Evolutionary conservation across 2,888 invertebrate species (phyloP).

Genomic region (Cheiracanthium punctorium): DNA sequence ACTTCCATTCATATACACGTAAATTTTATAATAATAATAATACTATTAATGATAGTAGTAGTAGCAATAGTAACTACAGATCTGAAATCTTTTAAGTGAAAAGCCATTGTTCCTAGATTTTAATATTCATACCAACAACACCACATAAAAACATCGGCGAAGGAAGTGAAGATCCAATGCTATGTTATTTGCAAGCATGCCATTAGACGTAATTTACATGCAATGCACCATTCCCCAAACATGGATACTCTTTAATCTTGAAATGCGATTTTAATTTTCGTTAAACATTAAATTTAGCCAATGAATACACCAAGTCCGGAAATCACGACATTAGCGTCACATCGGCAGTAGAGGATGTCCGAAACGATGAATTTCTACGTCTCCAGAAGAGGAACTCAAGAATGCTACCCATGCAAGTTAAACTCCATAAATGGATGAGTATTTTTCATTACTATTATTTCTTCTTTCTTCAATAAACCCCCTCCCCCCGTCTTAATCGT

Average conservation of each 20-base stretch:
- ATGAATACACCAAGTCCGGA: not conserved
- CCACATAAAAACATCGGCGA: no score
- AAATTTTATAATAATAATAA: no score
- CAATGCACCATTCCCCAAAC: not conserved
- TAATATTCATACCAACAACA: no score
- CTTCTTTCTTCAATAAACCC: no score
- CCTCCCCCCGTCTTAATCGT: not conserved
- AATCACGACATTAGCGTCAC: conserved; percentile 49
- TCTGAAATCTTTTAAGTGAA: no score
- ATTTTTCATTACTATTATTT: no score
- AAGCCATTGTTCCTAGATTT: no score
- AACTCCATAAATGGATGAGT: conserved; percentile 43
- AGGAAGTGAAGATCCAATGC: no score
- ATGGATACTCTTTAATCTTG: not conserved
- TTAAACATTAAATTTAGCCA: not conserved
- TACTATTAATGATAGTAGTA: no score
- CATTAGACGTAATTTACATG: not conserved
- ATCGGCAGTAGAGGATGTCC: conserved; percentile 30
- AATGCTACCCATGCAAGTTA: conserved; percentile 52
- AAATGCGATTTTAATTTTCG: not conserved
- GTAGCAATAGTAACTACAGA: no score
- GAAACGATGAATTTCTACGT: conserved; percentile 40
- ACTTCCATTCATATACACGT: no score
- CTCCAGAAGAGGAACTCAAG: conserved; percentile 59
- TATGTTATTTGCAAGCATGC: no score